Evolutionary conservation across 64 coral and sea anemone genomes (phyloP).

Genomic region (Montipora foliosa): DNA sequence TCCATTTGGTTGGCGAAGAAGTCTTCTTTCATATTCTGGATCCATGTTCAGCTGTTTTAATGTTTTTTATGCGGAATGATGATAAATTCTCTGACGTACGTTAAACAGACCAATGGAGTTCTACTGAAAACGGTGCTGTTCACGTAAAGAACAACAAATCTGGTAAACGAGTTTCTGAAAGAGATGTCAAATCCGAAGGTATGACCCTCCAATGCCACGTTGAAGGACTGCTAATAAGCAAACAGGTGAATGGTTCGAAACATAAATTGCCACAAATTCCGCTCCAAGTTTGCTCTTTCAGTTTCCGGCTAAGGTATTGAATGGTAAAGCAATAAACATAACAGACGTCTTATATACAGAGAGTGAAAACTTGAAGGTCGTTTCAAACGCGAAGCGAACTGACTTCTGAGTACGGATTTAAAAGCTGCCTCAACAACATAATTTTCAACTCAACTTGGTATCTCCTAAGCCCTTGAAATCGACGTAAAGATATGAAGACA

Average conservation of each 20-base stretch:
- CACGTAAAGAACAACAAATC: background rate
- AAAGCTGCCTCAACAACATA: background rate
- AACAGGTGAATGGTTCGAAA: no score
- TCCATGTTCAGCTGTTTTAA: conserved; percentile 60
- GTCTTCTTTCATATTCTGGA: conserved; percentile 88
- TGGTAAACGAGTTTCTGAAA: background rate
- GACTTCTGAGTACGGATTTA: background rate
- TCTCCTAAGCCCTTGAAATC: background rate
- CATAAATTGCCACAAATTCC: background rate
- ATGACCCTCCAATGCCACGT: no score
- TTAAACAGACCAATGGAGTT: background rate
- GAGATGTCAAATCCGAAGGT: no score
- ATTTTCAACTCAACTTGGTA: background rate
- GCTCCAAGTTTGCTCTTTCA: background rate
- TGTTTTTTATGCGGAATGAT: background rate
- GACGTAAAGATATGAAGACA: background rate
- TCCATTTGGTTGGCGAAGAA: conserved; percentile 69
- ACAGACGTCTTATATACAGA: background rate
- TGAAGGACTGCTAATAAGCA: background rate
- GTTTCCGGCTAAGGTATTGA: background rate
- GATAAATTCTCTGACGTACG: background rate
- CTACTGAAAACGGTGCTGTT: background rate
- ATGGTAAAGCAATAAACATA: background rate
- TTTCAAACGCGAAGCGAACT: background rate
- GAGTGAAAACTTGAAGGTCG: background rate